Conservation (phyloP, 2,888 invertebrate species). For the Colletes collaris region DNA sequence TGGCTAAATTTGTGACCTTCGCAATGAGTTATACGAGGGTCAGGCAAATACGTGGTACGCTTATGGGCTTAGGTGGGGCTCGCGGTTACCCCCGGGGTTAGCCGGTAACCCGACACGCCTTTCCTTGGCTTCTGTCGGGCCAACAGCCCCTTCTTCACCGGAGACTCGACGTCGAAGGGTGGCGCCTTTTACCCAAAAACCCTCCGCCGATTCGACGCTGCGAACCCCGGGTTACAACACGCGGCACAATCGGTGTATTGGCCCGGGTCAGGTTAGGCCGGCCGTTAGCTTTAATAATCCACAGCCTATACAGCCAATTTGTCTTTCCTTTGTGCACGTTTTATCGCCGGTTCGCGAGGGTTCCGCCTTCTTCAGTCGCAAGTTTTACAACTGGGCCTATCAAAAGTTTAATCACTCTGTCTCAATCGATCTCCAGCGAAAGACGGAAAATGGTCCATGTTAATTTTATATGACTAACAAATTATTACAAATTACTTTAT, state of each 20-base stretch:
- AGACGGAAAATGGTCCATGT: no score
- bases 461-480: no score
- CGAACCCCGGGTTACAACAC: constrained; percentile 41
- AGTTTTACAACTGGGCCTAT: no score
- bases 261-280: constrained; percentile 41
- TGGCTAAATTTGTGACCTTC: constrained; percentile 61
- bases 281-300: constrained; percentile 48
- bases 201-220: constrained; percentile 55
- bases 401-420: no score
- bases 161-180: constrained; percentile 68
- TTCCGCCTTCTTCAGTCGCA: no score
- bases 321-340: constrained; percentile 44
- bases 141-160: constrained; percentile 80
- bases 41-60: constrained; percentile 70
- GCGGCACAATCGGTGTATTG: constrained; percentile 55
- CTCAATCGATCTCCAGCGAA: no score
- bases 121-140: constrained; percentile 83
- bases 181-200: constrained; percentile 73
- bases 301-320: constrained; percentile 65
- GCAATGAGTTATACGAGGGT: constrained; percentile 64
- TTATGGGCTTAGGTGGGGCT: constrained; percentile 75
- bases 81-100: constrained; percentile 80
- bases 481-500: no score
- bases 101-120: constrained; percentile 80
- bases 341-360: constrained; percentile 16